Evolutionary conservation across 2,888 invertebrate species (phyloP).

Genomic region (Sphecodes monilicornis): DNA sequence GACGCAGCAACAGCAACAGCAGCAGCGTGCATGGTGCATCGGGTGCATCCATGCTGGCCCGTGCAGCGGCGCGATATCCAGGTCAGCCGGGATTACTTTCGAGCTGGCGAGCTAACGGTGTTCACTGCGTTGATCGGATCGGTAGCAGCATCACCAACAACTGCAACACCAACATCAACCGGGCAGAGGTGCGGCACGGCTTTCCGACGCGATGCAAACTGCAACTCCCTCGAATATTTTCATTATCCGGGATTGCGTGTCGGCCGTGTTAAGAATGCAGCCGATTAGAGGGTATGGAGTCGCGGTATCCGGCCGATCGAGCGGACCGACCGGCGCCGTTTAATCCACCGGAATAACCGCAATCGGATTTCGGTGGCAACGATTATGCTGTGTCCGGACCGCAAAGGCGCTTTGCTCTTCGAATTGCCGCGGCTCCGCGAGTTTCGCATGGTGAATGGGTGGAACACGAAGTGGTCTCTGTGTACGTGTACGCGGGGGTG

Average conservation of each 20-base stretch:
- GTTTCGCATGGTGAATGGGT: background rate
- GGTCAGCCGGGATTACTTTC: conserved; percentile 44
- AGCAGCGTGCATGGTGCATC: background rate
- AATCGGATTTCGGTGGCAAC: conserved; percentile 70
- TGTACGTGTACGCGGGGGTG: background rate
- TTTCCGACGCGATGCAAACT: background rate
- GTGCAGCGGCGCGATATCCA: conserved; percentile 6
- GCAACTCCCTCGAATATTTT: conserved; percentile 9
- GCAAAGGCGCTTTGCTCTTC: conserved; percentile 65
- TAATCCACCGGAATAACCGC: conserved; percentile 66
- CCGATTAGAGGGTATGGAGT: conserved; percentile 18
- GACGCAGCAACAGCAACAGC: background rate
- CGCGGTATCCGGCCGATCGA: conserved; percentile 20
- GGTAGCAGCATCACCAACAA: background rate
- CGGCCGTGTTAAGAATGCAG: conserved; percentile 16
- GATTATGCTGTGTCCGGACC: conserved; percentile 64
- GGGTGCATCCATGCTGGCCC: background rate
- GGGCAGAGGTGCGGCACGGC: background rate
- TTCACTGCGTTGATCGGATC: conserved; percentile 22
- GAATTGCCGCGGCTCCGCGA: conserved; percentile 23
- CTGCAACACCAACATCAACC: background rate
- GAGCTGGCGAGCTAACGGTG: conserved; percentile 37
- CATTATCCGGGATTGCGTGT: conserved; percentile 2
- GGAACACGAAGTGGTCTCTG: background rate
- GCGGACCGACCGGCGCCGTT: conserved; percentile 30